Base-by-base conservation (phyloP, 1,140 invertebrate genomes). In the Teleopsis dalmanni region DNA sequence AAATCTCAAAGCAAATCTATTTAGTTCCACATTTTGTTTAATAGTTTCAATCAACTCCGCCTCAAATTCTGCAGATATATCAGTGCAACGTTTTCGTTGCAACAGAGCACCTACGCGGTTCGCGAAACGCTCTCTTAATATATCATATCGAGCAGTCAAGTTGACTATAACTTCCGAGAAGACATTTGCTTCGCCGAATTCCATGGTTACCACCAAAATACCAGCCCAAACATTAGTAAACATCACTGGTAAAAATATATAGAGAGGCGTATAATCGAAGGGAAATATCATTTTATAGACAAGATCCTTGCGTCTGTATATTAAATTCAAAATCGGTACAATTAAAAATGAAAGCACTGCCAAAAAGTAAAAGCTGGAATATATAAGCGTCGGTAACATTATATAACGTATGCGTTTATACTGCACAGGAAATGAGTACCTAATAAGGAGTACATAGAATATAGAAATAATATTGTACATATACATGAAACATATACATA, bases 201-300 rank as follows among this genome's bases (percentile, higher is more conserved):
- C 53, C 55, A 60, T 56, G 3, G 58, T 46, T 29, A 50, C 57
- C 6, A 66, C 62, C 16, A 53, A 41, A 0, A 66, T 10, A 8
- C 56, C 63, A 1, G 60, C 55, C 58, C 61, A 67, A 11, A 64
- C 33, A 31, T 63, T 66, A 23, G 50, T 57, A 19, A 64, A 8
- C 0, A 55, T 36, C 1, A 64, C 21, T 0, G 55, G 57, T 7
- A 66, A 26, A 44, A 59, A 67, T 1, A 66, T 35, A 1, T 48
- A 41, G 22, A 62, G 22, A 0, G 61, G 44, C 3, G 51, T 38
- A 9, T 47, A 38, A 25, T 64, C 46, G 4, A 64, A 57, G 1
- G 53, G 34, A 14, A 55, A 55, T 8, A 59, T 47, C 64, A 67
- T 67, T 21, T 60, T 52, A 19, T 55, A 67, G 0, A 66, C 18